Conservation (phyloP, 2,797 vertebrate genomes). For the Rhyacichthys aspro region DNA sequence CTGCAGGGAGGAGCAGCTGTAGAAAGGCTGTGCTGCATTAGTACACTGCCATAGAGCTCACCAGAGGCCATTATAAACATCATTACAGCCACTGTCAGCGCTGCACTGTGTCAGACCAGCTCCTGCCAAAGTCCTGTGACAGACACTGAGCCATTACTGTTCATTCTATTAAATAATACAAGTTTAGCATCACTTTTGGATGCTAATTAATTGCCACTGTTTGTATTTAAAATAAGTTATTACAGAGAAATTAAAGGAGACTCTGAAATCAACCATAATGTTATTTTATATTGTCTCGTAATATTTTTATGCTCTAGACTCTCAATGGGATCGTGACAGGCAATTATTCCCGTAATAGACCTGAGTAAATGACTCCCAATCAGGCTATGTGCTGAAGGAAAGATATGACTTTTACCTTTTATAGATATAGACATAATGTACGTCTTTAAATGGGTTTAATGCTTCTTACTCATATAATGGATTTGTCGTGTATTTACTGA, state of each 20-base stretch:
- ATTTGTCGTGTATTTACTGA: too few relatives aligned
- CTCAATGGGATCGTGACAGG: neutral
- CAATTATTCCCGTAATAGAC: slow-evolving; percentile 3
- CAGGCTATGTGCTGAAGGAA: neutral
- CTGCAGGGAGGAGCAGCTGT: slow-evolving; percentile 59
- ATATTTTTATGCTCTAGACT: neutral
- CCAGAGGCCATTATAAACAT: slow-evolving; percentile 61
- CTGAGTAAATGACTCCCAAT: neutral
- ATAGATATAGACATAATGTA: neutral
- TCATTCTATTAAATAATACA: neutral
- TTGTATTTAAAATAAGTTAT: slow-evolving; percentile 1
- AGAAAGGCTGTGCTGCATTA: slow-evolving; percentile 54
- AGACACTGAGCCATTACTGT: neutral
- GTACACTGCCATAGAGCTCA: slow-evolving; percentile 51
- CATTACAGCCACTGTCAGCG: slow-evolving; percentile 45
- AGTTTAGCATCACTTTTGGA: neutral
- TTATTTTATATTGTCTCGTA: slow-evolving; percentile 1
- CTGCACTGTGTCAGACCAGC: too few relatives aligned
- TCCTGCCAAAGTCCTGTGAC: too few relatives aligned
- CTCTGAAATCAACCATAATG: neutral
- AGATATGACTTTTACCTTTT: neutral
- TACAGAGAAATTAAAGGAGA: neutral
- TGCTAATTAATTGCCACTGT: neutral
- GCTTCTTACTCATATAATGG: too few relatives aligned
- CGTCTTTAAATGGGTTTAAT: too few relatives aligned